Percentiles rank a stretch among this genome's conserved stretches.
Conservation (phyloP, 2,113 vertebrate genomes). For the Columbina picui region DNA sequence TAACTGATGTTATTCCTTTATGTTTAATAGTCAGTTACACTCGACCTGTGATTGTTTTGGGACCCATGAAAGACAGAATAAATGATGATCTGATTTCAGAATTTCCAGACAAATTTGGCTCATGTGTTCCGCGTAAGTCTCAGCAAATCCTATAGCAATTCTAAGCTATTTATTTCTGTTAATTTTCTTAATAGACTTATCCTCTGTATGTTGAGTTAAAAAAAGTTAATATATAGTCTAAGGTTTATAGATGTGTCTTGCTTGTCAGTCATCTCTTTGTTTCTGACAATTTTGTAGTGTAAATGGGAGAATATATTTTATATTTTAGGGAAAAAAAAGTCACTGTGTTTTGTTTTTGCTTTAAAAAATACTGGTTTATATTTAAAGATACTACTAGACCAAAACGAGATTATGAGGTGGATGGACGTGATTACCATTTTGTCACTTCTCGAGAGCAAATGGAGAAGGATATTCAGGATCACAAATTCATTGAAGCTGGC, state of each 20-base stretch:
- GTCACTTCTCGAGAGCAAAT: slow-evolving; percentile 95
- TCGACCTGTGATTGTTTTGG: slow-evolving; percentile 95
- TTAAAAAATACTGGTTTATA: slow-evolving; percentile 9
- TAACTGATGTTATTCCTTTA: not conserved
- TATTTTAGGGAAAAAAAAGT: not conserved
- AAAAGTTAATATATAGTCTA: not conserved
- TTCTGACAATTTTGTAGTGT: not conserved
- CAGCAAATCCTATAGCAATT: not conserved
- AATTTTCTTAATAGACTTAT: not conserved
- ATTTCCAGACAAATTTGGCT: slow-evolving; percentile 98
- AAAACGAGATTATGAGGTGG: slow-evolving; percentile 96
- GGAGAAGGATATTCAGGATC: slow-evolving; percentile 98
- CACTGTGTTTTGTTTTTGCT: not conserved
- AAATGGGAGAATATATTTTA: not conserved
- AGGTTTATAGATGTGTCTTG: not conserved
- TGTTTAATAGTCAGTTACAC: slow-evolving; percentile 88
- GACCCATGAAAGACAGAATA: slow-evolving; percentile 97
- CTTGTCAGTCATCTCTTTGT: not conserved
- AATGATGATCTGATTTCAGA: slow-evolving; percentile 98
- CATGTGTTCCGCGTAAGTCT: slow-evolving; percentile 96
- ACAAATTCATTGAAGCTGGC: slow-evolving; percentile 98
- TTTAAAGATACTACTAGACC: slow-evolving; percentile 94
- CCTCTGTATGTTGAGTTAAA: not conserved
- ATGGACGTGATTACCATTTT: slow-evolving; percentile 95
- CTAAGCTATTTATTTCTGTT: not conserved